Evolutionary conservation across 2,113 vertebrate genomes (phyloP).

Genomic region (Sapayoa aenigma): DNA sequence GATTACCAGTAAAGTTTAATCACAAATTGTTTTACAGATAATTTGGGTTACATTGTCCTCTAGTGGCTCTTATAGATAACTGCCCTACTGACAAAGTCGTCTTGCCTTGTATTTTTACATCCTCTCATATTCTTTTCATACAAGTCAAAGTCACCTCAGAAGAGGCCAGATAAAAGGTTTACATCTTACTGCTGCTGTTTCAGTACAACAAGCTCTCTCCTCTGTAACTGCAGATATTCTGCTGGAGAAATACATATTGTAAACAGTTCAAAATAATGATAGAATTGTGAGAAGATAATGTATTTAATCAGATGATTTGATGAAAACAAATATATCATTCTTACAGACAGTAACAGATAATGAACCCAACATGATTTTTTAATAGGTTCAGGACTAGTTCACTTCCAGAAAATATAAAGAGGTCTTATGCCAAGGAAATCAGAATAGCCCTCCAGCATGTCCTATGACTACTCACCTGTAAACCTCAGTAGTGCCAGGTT

Average conservation of each 20-base stretch:
- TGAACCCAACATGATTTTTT: not conserved
- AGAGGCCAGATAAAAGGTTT: not conserved
- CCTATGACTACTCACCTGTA: not conserved
- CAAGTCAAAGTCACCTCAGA: not conserved
- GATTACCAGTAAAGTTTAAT: not conserved
- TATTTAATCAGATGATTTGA: not conserved
- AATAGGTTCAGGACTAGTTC: not conserved
- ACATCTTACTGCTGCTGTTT: not conserved
- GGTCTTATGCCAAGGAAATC: not conserved
- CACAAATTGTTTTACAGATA: not conserved
- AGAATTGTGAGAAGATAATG: not conserved
- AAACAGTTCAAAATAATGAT: not conserved
- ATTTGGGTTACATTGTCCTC: conserved; percentile 27
- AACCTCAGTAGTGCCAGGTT: not conserved
- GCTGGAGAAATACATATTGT: not conserved
- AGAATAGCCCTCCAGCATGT: not conserved
- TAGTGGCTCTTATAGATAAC: not conserved
- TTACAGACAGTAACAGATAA: not conserved
- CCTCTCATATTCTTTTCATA: not conserved
- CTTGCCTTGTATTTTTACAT: not conserved
- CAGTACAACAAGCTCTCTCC: not conserved
- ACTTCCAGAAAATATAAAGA: not conserved
- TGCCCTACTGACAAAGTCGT: not conserved
- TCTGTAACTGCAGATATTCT: not conserved
- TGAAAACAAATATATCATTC: not conserved